Percentiles rank a stretch among this genome's conserved stretches.
phyloP scores from a whole-genome alignment of 2,797 vertebrate species.

The Acanthurus lineatus region DNA sequence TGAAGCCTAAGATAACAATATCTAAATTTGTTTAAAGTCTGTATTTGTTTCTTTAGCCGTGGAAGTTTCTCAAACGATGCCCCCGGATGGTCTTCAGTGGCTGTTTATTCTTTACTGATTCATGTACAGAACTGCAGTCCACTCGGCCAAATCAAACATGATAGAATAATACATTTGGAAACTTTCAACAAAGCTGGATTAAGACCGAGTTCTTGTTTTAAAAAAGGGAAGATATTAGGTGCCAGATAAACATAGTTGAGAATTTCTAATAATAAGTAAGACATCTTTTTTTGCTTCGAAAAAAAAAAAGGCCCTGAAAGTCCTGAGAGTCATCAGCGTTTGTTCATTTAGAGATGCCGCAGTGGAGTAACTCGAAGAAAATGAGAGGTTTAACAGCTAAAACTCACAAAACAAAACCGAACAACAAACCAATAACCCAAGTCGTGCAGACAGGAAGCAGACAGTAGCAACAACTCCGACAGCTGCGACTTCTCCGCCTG shows the following conservation, averaged over 20 bases:
- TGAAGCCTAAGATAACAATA: slow-evolving; percentile 76
- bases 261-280: slow-evolving; percentile 29
- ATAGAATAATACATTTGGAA: slow-evolving; percentile 76
- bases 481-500: slow-evolving; percentile 37
- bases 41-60: slow-evolving; percentile 78
- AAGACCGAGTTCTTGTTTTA: slow-evolving; percentile 54
- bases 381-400: background rate
- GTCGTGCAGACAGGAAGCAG: slow-evolving; percentile 18
- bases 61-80: slow-evolving; percentile 67
- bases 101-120: slow-evolving; percentile 73
- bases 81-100: slow-evolving; percentile 66
- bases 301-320: slow-evolving; percentile 6
- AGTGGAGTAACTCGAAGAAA: background rate
- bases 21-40: slow-evolving; percentile 70
- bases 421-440: slow-evolving; percentile 19
- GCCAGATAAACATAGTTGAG: slow-evolving; percentile 54
- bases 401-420: slow-evolving; percentile 6
- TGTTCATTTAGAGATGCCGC: no score
- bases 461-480: slow-evolving; percentile 20
- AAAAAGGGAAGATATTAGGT: slow-evolving; percentile 59
- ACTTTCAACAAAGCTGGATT: slow-evolving; percentile 71
- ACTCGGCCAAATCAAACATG: slow-evolving; percentile 79
- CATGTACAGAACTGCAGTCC: slow-evolving; percentile 43
- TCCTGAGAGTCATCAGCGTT: slow-evolving; percentile 16
- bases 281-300: background rate